Conservation (phyloP, 1,140 invertebrate species). For the Aphaenogaster rudis region DNA sequence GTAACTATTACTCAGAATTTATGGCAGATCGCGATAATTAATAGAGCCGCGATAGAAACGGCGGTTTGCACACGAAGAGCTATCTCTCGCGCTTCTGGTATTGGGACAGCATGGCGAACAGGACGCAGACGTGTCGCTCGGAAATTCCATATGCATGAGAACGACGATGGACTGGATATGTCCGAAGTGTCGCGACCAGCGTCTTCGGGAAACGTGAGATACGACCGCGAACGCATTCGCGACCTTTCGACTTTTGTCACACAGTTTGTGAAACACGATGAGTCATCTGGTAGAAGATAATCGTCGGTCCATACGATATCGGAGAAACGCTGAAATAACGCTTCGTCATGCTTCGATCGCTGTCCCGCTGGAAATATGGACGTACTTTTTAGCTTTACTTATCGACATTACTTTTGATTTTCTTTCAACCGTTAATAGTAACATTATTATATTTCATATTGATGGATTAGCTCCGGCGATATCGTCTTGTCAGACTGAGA, state of each 20-base stretch:
- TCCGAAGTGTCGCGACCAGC: conserved; percentile 57
- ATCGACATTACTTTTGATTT: not conserved
- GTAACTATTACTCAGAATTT: conserved; percentile 79
- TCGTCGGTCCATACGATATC: not conserved
- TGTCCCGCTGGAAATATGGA: not conserved
- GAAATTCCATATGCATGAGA: conserved; percentile 77
- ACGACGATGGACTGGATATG: conserved; percentile 49
- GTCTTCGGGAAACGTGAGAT: conserved; percentile 26
- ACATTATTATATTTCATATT: conserved; percentile 4
- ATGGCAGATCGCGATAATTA: conserved; percentile 80
- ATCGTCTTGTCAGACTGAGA: conserved; percentile 3
- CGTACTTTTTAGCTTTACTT: not conserved
- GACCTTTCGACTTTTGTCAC: conserved; percentile 26
- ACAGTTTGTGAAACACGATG: not conserved
- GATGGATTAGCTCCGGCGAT: conserved; percentile 4
- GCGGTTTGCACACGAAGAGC: conserved; percentile 67
- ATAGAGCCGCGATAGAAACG: conserved; percentile 77
- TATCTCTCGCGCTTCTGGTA: conserved; percentile 77
- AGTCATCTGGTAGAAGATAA: not conserved
- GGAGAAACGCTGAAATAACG: not conserved
- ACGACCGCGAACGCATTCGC: conserved; percentile 8
- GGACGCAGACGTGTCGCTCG: conserved; percentile 68
- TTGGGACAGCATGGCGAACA: conserved; percentile 62
- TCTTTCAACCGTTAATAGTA: not conserved
- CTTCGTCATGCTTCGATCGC: not conserved